Evolutionary conservation across 2,888 invertebrate genomes (phyloP), one percentile per base, ranked within the genome.

Genomic region (Drymonia ruficornis): DNA sequence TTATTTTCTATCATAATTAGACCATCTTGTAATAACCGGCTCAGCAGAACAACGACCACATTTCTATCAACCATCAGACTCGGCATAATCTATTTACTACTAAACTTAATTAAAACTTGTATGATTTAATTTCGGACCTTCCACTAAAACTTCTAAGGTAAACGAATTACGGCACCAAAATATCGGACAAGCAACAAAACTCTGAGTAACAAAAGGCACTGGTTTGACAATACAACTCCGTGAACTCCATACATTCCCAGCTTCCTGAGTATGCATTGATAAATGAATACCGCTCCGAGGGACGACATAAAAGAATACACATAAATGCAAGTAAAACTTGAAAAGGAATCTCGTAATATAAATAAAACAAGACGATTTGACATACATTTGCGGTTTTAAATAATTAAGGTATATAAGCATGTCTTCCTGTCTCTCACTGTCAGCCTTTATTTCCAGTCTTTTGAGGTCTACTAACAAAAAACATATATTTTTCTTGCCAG

Each of bases 241-340:
- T 61, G 56, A 59, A 49, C 54, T 62, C 52, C 55, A 52, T 61
- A 57, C 70, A 50, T 54, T 59, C 66, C 50, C 47, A 36, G 65
- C 68, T 67, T 70, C 66, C 69, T 64, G 64, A 65, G 66, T 55
- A 61, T 64, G 63, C 69, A 70, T 71, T 73, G 70, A 70, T 67
- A 76, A 77, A 75, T 70, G 76, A 70, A 72, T 59, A 62, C 58
- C 54, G 53, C 71, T 59, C 58, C 52, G 55, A 61, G 65, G 53
- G 50, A 59, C 28, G 46, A 57, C 72, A 70, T 69, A 73, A 76
- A 67, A 63, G 53, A 56, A 18, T 16, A 48, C 43, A 8, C 12
- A 49, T 49, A 56, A 64, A 62, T 45, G 43, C 56, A 58, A 55
- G 55, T 47, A 56, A n/a, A 60, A 70, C 53, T 61, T 71, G 59